These are phyloP conservation scores for Pseudomyrmex concolor DNA, from an alignment of 1,140 invertebrate genomes.

Conservation along the genomic window DNA sequence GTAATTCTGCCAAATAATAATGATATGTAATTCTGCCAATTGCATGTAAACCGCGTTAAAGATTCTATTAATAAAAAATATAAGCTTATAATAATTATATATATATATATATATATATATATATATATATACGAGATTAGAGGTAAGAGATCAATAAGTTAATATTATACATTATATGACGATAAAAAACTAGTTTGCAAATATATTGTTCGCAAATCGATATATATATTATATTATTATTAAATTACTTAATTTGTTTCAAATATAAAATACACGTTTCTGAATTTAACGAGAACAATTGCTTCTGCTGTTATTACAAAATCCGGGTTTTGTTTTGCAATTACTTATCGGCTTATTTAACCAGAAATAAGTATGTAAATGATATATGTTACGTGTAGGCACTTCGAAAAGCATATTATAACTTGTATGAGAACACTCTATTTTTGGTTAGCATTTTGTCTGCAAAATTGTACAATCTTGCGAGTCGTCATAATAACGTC, in stretches of 20 bases:
- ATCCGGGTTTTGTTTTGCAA: neutral
- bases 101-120: too few species aligned
- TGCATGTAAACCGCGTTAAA: neutral
- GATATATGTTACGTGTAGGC: constrained; percentile 41
- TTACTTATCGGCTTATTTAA: constrained; percentile 24
- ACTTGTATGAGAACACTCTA: constrained; percentile 40
- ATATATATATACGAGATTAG: neutral
- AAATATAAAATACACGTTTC: neutral
- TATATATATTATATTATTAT: neutral
- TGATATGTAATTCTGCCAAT: neutral
- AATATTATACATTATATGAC: neutral
- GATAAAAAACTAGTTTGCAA: constrained; percentile 21
- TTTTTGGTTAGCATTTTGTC: constrained; percentile 41
- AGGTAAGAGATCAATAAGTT: constrained; percentile 18
- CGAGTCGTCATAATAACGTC: constrained; percentile 11
- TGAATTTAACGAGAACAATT: neutral
- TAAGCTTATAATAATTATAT: constrained; percentile 11
- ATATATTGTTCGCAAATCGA: constrained; percentile 15
- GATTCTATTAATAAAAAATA: constrained; percentile 9
- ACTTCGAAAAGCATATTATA: constrained; percentile 50
- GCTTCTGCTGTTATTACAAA: neutral
- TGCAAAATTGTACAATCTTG: constrained; percentile 15
- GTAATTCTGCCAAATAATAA: neutral
- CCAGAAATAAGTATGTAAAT: constrained; percentile 23
- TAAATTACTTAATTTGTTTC: neutral